These are phyloP conservation scores for Peromyscus californicus DNA, from an alignment of 2,113 vertebrate species.

Conservation along the genomic window DNA sequence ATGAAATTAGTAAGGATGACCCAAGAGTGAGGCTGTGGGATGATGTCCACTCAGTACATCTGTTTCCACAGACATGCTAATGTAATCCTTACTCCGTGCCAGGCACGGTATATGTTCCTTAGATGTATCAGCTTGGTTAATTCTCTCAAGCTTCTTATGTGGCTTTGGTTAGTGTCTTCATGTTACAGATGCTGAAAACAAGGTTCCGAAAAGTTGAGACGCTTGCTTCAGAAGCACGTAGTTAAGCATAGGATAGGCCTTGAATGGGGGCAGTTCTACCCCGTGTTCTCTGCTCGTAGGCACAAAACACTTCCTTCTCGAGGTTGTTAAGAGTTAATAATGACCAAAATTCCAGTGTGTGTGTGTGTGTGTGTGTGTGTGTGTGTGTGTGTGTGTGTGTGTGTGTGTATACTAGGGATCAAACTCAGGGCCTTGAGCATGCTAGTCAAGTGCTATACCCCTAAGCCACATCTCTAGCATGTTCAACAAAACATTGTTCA, in stretches of 20 bases:
- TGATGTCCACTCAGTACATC: background rate
- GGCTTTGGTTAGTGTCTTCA: background rate
- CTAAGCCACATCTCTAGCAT: background rate
- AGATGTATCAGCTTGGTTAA: background rate
- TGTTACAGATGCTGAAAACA: background rate
- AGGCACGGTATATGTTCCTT: background rate
- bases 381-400: background rate
- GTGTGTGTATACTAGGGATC: background rate
- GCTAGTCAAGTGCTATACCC: background rate
- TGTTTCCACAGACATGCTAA: background rate
- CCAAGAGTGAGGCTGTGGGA: background rate
- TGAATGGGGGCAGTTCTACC: background rate
- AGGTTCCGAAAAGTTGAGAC: background rate
- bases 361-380: background rate
- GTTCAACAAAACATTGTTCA: background rate
- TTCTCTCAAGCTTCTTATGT: background rate
- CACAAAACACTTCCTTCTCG: background rate
- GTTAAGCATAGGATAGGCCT: background rate
- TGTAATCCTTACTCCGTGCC: background rate
- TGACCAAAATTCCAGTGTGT: background rate
- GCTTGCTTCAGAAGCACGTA: background rate
- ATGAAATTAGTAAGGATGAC: background rate
- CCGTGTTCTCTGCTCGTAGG: background rate
- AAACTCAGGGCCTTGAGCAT: background rate
- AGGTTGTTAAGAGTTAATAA: background rate